Percentiles rank a stretch among this genome's conserved stretches.
These are phyloP conservation scores for Keiferia lycopersicella DNA, from an alignment of 2,888 invertebrate species.

Conservation along the genomic window DNA sequence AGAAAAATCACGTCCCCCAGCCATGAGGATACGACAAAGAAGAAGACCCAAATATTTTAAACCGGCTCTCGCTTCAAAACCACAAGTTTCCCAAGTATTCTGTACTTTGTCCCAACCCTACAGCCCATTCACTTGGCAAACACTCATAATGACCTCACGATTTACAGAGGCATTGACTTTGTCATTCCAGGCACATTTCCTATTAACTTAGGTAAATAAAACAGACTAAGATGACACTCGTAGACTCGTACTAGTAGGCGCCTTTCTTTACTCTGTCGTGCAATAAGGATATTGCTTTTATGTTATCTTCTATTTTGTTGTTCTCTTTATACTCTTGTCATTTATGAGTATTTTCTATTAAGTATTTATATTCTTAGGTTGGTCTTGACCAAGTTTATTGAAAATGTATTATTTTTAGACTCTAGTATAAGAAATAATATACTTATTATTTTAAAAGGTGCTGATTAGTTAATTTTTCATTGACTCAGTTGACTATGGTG, in stretches of 20 bases:
- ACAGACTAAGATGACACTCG: conserved; percentile 14
- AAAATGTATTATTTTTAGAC: too few species aligned
- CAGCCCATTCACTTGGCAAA: conserved; percentile 13
- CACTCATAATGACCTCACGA: conserved; percentile 19
- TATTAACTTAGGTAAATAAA: conserved; percentile 18
- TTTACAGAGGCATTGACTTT: conserved; percentile 15
- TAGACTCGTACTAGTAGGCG: conserved; percentile 6
- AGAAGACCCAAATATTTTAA: background rate
- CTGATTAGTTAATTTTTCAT: too few species aligned
- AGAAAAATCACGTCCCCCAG: too few species aligned
- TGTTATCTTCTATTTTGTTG: background rate
- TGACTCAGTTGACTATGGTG: too few species aligned
- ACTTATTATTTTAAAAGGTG: too few species aligned
- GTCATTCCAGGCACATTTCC: conserved; percentile 18
- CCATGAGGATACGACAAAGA: too few species aligned
- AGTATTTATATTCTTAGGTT: background rate
- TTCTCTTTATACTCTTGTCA: background rate
- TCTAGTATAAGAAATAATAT: too few species aligned
- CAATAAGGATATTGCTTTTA: conserved; percentile 9
- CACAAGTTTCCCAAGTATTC: background rate
- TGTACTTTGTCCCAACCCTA: conserved; percentile 2
- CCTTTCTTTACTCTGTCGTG: conserved; percentile 9
- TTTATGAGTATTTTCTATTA: background rate
- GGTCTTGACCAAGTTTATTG: too few species aligned
- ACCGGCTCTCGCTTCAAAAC: background rate